Base-by-base conservation (phyloP, 64 coral and sea anemone species). In the Montipora efflorescens region DNA sequence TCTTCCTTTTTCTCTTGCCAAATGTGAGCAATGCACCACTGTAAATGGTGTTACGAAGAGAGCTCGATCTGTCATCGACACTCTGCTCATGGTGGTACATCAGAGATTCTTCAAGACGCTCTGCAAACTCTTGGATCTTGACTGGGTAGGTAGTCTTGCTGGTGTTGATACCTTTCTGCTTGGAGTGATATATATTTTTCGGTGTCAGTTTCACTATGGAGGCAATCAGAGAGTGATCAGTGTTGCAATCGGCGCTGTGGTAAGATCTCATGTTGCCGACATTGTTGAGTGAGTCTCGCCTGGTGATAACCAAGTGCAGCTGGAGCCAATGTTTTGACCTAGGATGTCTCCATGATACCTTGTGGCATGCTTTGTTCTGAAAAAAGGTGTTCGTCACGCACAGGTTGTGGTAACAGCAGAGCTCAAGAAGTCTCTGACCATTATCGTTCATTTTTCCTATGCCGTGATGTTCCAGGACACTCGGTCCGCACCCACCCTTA, bases 91-190 rank as follows among this genome's bases (percentile, higher is more conserved):
- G 55, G 10, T 8, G 20, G 66, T 87, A 64, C 57, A 13, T 28
- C 14, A 76, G 51, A 11, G 78, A 25, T 25, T 25, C 25, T 25
- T 25, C 25, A 25, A 25, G 25, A 25, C 25, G 25, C 25, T 25
- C 25, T 5, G 47, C 19, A 7, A 91, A 67, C 15, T 16, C 18
- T 19, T 73, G 22, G 25, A 0, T 10, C 79, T 2, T 64, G 77
- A n/a, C 48, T 53, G 78, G 61, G 52, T 22, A 18, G 22, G 89
- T 25, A 66, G 22, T 59, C n/a, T 13, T 47, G 74, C n/a, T 53
- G 19, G 90, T 81, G 58, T 92, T 92, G 49, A 92, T 85, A 57
- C 90, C 53, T 66, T 83, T 66, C 8, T 48, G 70, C 68, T 85
- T 76, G 59, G 23, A 23, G 81, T 25, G 25, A 25, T 25, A 25